phyloP scores from a whole-genome alignment of 2,113 vertebrate genomes.

The Sylvicapra grimmia region DNA sequence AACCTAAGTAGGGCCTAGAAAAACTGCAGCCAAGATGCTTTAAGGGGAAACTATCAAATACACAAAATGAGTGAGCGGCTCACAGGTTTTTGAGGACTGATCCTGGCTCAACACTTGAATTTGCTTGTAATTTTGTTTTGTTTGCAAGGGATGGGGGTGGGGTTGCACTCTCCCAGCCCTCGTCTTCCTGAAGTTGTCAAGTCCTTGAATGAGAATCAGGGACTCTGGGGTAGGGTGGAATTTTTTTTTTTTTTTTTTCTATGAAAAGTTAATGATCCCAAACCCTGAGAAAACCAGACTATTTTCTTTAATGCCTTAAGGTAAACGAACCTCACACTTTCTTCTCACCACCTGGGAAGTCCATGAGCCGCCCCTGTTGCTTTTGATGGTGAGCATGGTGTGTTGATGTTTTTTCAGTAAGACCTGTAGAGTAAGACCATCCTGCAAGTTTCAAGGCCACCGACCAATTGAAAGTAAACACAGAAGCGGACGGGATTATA shows the following conservation, averaged over 20 bases:
- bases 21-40: background rate
- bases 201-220: background rate
- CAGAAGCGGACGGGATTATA: background rate
- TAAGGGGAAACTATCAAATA: background rate
- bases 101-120: background rate
- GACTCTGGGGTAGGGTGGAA: background rate
- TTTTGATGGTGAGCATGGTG: background rate
- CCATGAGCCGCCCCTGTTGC: background rate
- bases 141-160: background rate
- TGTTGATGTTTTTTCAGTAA: background rate
- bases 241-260: constrained; percentile 15
- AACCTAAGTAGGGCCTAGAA: background rate
- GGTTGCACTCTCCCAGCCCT: background rate
- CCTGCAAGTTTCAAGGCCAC: background rate
- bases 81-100: background rate
- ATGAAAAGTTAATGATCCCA: constrained; percentile 26
- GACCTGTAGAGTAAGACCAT: background rate
- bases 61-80: background rate
- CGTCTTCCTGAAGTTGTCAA: background rate
- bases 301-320: background rate
- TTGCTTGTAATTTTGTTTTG: background rate
- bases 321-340: background rate
- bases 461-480: background rate
- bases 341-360: background rate
- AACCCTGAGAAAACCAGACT: background rate